Conservation (phyloP, 1,140 invertebrate species). For the Drosophila pruinosa region DNA sequence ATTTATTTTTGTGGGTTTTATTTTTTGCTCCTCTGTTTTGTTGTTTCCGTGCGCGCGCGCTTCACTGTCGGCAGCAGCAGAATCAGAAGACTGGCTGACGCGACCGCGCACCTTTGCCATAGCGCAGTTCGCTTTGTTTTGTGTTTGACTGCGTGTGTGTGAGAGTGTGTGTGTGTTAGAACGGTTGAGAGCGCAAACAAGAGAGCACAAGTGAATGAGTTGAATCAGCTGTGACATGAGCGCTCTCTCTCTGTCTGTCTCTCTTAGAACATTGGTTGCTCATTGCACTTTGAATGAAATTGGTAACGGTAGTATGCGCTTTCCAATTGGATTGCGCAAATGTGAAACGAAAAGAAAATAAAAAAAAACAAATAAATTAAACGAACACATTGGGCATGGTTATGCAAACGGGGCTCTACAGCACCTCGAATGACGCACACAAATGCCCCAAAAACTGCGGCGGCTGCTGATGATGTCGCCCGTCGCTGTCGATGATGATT, state of each 20-base stretch:
- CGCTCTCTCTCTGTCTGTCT: not conserved
- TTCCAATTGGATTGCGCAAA: slow-evolving; percentile 73
- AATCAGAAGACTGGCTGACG: slow-evolving; percentile 76
- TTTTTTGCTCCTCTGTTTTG: slow-evolving; percentile 25
- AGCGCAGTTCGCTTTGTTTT: slow-evolving; percentile 66
- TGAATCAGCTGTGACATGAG: slow-evolving; percentile 63
- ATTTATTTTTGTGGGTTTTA: slow-evolving; percentile 30
- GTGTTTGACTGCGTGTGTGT: not conserved
- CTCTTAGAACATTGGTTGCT: slow-evolving; percentile 6
- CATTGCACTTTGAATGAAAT: slow-evolving; percentile 70
- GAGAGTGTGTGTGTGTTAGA: slow-evolving; percentile 38
- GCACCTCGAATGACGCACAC: slow-evolving; percentile 74
- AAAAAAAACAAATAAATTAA: slow-evolving; percentile 28
- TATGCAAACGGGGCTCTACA: slow-evolving; percentile 23
- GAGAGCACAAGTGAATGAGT: slow-evolving; percentile 6
- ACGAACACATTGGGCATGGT: slow-evolving; percentile 3
- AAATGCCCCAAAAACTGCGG: slow-evolving; percentile 45
- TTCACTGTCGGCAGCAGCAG: slow-evolving; percentile 68
- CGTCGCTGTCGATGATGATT: slow-evolving; percentile 40
- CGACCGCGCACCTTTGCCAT: slow-evolving; percentile 69
- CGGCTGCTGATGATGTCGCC: slow-evolving; percentile 11
- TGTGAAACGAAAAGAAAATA: slow-evolving; percentile 24
- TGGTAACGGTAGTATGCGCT: slow-evolving; percentile 68
- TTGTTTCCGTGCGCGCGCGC: slow-evolving; percentile 57
- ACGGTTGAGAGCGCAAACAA: slow-evolving; percentile 6